A percentile compares a stretch with the other conserved stretches of the same genome.
Evolutionary conservation across 53 echinoderm and acorn worm species (phyloP).

Genomic region (Paracentrotus lividus): DNA sequence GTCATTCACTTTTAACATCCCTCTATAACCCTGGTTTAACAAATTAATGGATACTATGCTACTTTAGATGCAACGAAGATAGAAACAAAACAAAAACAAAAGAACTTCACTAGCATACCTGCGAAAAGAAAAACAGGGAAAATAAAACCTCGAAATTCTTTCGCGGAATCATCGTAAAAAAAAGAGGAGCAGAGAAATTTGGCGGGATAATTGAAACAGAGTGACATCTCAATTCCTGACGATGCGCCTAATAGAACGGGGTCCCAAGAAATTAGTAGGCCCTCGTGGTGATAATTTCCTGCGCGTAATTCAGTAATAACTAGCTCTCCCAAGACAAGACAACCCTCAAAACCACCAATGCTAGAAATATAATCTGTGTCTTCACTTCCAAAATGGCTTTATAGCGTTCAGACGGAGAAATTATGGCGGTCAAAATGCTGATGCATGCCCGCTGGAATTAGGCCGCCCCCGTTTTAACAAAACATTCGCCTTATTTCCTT

Average conservation of each 20-base stretch:
- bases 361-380: slow-evolving; percentile 55
- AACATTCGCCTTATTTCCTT: background rate
- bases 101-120: background rate
- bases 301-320: slow-evolving; percentile 70
- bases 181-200: background rate
- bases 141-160: slow-evolving; percentile 17
- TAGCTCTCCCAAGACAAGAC: background rate
- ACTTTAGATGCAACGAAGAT: no score
- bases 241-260: slow-evolving; percentile 39
- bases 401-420: background rate
- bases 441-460: background rate
- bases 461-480: slow-evolving; percentile 2
- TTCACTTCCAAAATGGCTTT: background rate
- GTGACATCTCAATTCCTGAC: slow-evolving; percentile 47
- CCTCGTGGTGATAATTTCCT: slow-evolving; percentile 74
- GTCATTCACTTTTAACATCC: background rate
- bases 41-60: slow-evolving; percentile 19
- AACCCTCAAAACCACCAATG: background rate
- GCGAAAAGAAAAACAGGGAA: background rate
- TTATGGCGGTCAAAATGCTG: slow-evolving; percentile 18
- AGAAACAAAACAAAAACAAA: background rate
- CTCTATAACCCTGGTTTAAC: background rate
- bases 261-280: slow-evolving; percentile 10
- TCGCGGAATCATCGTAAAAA: background rate
- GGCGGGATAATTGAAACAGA: slow-evolving; percentile 65